Conservation (phyloP, 1,140 invertebrate species). For the Phymastichus coffea region DNA sequence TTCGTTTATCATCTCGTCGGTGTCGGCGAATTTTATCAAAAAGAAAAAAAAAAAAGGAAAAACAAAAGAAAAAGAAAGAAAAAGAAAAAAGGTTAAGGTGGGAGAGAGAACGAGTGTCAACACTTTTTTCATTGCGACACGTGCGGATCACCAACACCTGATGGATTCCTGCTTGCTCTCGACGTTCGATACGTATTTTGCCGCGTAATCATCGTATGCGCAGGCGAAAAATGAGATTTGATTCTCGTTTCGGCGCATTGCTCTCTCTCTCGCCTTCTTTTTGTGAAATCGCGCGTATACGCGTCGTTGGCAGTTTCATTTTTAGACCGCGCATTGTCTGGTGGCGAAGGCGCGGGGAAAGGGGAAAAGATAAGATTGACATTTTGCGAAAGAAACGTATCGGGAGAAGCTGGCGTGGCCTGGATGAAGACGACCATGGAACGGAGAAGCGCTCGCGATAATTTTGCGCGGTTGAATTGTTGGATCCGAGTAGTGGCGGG, state of each 20-base stretch:
- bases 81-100: too few relatives aligned
- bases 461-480: too few relatives aligned
- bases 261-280: not conserved
- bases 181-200: not conserved
- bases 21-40: not conserved
- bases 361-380: too few relatives aligned
- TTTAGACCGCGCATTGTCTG: too few relatives aligned
- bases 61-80: too few relatives aligned
- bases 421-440: too few relatives aligned
- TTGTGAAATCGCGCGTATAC: not conserved
- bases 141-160: not conserved
- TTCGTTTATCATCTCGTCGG: slow-evolving; percentile 2
- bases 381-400: too few relatives aligned
- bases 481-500: too few relatives aligned
- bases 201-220: slow-evolving; percentile 1
- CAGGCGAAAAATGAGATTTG: slow-evolving; percentile 11
- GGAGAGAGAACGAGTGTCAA: not conserved
- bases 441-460: too few relatives aligned
- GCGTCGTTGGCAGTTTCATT: too few relatives aligned
- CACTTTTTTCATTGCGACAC: slow-evolving; percentile 9
- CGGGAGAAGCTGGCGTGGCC: too few relatives aligned
- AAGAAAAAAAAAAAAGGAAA: not conserved
- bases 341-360: not conserved
- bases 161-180: not conserved
- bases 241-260: not conserved